Percentiles rank a stretch among this genome's conserved stretches.
Conservation (phyloP, 2,888 invertebrate species). For the Calameuta filiformis region DNA sequence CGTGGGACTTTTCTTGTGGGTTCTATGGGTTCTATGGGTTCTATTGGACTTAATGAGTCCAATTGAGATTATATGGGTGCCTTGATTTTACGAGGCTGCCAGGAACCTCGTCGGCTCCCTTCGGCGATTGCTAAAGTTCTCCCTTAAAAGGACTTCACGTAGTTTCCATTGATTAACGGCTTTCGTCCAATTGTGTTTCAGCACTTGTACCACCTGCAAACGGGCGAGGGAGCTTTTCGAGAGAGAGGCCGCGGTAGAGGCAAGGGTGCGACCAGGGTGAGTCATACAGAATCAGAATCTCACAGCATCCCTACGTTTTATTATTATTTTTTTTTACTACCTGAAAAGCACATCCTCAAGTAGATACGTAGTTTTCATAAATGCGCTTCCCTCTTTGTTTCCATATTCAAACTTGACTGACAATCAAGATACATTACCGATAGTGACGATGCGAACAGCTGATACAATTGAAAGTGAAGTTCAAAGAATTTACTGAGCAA, state of each 20-base stretch:
- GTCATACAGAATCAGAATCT: conserved; percentile 26
- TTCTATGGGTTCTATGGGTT: conserved; percentile 26
- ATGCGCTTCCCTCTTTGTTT: background rate
- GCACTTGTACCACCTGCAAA: conserved; percentile 64
- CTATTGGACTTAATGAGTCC: conserved; percentile 60
- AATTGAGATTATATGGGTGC: conserved; percentile 57
- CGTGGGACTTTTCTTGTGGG: background rate
- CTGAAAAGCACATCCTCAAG: background rate
- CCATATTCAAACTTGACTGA: background rate
- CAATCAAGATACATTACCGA: background rate
- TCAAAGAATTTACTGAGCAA: background rate
- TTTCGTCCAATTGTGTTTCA: conserved; percentile 43
- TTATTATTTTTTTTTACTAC: background rate
- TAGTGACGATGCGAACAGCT: background rate
- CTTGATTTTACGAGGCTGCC: conserved; percentile 54
- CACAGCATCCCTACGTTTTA: background rate
- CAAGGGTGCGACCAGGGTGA: conserved; percentile 64
- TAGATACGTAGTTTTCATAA: background rate
- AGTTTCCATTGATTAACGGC: background rate
- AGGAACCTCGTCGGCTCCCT: conserved; percentile 20
- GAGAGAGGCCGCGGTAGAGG: conserved; percentile 63
- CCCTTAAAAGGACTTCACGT: background rate
- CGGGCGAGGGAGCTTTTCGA: conserved; percentile 61
- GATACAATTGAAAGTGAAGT: background rate
- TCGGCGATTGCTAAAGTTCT: background rate